Evolutionary conservation across 2,888 invertebrate species (phyloP).

Genomic region (Diachrysia chrysitis): DNA sequence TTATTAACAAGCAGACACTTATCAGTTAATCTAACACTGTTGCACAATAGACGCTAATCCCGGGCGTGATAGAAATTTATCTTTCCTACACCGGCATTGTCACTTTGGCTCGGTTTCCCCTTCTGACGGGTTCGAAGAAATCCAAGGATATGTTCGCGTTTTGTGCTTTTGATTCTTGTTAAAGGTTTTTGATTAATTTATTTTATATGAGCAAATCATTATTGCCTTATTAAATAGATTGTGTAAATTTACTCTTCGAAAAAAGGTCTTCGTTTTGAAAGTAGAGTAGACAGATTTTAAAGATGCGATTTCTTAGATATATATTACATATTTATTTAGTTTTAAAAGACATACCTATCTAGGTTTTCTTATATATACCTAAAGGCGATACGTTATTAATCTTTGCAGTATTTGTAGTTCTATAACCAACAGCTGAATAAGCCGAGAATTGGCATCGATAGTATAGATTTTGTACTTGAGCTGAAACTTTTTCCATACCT

Average conservation of each 20-base stretch:
- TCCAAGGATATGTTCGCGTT: conserved; percentile 22
- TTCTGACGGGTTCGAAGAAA: conserved; percentile 42
- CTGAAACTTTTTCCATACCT: conserved; percentile 39
- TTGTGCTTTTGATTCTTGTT: conserved; percentile 5
- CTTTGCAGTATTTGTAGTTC: conserved; percentile 14
- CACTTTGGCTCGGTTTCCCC: conserved; percentile 71
- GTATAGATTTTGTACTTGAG: conserved; percentile 32
- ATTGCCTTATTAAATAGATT: too few species aligned
- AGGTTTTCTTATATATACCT: neutral
- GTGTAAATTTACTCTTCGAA: neutral
- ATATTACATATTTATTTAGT: too few species aligned
- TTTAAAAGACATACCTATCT: too few species aligned
- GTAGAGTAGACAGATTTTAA: too few species aligned
- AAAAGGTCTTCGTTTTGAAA: neutral
- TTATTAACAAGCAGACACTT: conserved; percentile 87
- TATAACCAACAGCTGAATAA: conserved; percentile 22
- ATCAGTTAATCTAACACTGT: conserved; percentile 88
- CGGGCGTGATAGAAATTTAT: conserved; percentile 87
- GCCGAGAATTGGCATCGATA: conserved; percentile 19
- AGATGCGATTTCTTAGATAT: too few species aligned
- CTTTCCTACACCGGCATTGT: conserved; percentile 81
- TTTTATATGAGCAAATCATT: neutral
- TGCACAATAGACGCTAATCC: conserved; percentile 85
- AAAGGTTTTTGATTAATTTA: conserved; percentile 16
- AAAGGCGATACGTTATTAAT: conserved; percentile 5